phyloP scores from a whole-genome alignment of 2,113 vertebrate genomes.

The Lepus europaeus region DNA sequence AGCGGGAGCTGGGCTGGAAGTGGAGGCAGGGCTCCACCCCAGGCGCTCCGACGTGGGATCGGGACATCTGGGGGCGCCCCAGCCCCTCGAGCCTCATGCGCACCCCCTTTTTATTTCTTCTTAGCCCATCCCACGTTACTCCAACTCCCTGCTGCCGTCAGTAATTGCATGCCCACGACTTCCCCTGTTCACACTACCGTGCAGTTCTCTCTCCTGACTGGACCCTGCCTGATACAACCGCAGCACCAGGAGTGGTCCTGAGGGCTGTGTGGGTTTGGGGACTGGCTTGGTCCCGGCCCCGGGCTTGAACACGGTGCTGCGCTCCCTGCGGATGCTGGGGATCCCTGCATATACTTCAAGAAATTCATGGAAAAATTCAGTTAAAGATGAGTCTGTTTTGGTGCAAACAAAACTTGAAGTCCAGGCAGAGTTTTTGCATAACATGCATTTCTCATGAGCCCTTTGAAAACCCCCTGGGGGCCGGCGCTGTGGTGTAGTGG shows the following conservation, averaged over 20 bases:
- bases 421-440: no score
- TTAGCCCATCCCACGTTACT: neutral
- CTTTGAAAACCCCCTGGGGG: no score
- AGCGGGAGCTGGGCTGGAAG: no score
- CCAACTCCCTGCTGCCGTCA: fast-evolving
- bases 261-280: neutral
- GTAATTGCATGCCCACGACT: fast-evolving
- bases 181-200: neutral
- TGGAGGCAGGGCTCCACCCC: neutral
- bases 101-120: neutral
- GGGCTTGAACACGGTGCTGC: fast-evolving
- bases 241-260: neutral
- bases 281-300: neutral
- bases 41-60: no score
- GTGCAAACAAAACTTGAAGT: no score
- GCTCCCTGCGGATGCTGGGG: neutral
- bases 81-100: no score
- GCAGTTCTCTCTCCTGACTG: neutral
- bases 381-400: no score
- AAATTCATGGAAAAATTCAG: no score
- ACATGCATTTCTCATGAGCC: no score
- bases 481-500: no score
- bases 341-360: no score
- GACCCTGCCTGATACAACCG: neutral
- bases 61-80: no score